Base-by-base conservation (phyloP, 1,140 invertebrate genomes). In the Fopius arisanus region DNA sequence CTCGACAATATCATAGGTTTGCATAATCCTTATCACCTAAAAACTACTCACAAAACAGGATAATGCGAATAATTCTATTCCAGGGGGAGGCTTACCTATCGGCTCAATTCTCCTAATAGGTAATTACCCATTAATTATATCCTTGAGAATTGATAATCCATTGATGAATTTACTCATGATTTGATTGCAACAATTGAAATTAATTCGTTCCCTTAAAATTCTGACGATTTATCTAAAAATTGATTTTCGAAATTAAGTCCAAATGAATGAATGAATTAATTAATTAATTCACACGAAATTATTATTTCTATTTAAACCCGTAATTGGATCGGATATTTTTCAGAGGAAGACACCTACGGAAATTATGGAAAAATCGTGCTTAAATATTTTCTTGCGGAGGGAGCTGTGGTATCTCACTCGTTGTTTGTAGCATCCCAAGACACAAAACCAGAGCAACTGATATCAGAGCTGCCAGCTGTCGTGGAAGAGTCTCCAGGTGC, bases 351-450 rank as follows among this genome's bases (percentile, higher is more conserved):
- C 88, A 88, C 89, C 2, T 92, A 92, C 83, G 92, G 92, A 33
- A 91, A 88, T 48, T 94, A 96, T 84, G 91, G 93, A 28, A 92
- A 93, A 86, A 87, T 94, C 29, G 85, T 96, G 74, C 84, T 92
- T 14, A 96, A 95, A 83, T 96, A 96, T 84, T 97, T 94, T 77
- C 83, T 95, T 76, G 93, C 95, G 28, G 95, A 97, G 89, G 94
- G 94, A 40, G 84, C 95, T 33, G 90, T 92, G 14, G 92, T 90
- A 73, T 89, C 91, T 26, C 95, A 97, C 86, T 87, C 90, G 59
- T 77, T 94, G 37, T 90, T 94, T 76, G 80, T 96, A 72, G 92
- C 92, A 67, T 94, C 93, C 79, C 89, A 93, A 80, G 92, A 96
- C 88, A 84, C 90, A 69, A 88, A 92, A 82, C 91, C 93, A 16